Conservation (phyloP, 2,113 vertebrate species). For the Xerus inauris region DNA sequence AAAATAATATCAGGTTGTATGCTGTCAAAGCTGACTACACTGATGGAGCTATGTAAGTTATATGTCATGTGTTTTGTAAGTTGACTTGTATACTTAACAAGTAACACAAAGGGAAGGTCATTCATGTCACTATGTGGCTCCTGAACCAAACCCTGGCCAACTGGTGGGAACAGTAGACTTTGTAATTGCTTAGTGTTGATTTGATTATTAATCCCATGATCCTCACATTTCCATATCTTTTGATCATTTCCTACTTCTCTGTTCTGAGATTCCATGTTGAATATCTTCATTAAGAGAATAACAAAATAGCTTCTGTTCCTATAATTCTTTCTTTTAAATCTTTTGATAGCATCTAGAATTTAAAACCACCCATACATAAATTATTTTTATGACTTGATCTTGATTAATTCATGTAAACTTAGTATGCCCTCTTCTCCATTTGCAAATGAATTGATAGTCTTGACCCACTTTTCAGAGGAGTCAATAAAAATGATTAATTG, state of each 20-base stretch:
- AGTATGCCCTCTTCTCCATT: constrained; percentile 16
- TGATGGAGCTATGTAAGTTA: neutral
- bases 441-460: constrained; percentile 52
- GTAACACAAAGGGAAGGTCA: neutral
- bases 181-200: neutral
- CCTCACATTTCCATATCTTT: neutral
- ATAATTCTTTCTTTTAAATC: neutral
- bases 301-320: neutral
- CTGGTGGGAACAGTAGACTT: neutral
- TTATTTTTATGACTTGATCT: constrained; percentile 39
- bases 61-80: neutral
- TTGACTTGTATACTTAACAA: neutral
- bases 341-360: constrained; percentile 29
- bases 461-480: constrained; percentile 33
- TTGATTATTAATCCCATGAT: neutral
- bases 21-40: neutral
- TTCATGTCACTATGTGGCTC: neutral
- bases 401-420: constrained; percentile 53
- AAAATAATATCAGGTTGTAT: neutral
- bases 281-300: neutral
- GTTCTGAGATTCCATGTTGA: neutral
- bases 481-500: constrained; percentile 59
- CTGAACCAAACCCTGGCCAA: neutral
- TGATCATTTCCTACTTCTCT: neutral
- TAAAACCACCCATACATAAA: constrained; percentile 29